Conservation (phyloP, 1,140 invertebrate species). For the Drosophila ohnishii region DNA sequence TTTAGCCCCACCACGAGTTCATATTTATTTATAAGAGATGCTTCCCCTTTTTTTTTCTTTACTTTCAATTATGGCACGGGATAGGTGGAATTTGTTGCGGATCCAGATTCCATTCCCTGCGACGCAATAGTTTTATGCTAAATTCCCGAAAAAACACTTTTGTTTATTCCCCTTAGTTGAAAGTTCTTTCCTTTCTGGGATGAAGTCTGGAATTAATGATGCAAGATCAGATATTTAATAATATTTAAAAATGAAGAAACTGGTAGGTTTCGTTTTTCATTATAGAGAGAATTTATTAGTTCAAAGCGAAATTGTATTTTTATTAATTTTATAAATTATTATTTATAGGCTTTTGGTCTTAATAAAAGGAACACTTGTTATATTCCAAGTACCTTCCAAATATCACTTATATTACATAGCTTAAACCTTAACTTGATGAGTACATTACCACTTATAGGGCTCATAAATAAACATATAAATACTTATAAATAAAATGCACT, state of each 20-base stretch:
- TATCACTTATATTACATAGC: background rate
- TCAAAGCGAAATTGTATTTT: too few species aligned
- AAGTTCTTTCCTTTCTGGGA: slow-evolving; percentile 35
- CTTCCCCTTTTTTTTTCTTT: slow-evolving; percentile 52
- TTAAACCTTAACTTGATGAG: background rate
- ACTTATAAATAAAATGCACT: background rate
- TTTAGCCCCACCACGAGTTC: slow-evolving; percentile 35
- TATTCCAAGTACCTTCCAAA: background rate
- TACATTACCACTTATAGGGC: background rate
- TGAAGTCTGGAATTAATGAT: slow-evolving; percentile 18
- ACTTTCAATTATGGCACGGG: slow-evolving; percentile 69
- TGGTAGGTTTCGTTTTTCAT: background rate
- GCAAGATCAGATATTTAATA: slow-evolving; percentile 8
- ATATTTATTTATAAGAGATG: slow-evolving; percentile 56
- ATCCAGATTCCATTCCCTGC: slow-evolving; percentile 43
- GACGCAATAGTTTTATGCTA: slow-evolving; percentile 73
- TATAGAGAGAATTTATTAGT: too few species aligned
- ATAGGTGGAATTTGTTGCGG: slow-evolving; percentile 47
- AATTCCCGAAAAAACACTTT: slow-evolving; percentile 50
- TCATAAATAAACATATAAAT: background rate
- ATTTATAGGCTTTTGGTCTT: too few species aligned
- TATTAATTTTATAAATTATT: too few species aligned
- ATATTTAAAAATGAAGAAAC: slow-evolving; percentile 1
- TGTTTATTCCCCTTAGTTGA: slow-evolving; percentile 45
- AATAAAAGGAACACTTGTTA: too few species aligned